Base-by-base conservation (phyloP, 2,113 vertebrate species). In the Anolis carolinensis region DNA sequence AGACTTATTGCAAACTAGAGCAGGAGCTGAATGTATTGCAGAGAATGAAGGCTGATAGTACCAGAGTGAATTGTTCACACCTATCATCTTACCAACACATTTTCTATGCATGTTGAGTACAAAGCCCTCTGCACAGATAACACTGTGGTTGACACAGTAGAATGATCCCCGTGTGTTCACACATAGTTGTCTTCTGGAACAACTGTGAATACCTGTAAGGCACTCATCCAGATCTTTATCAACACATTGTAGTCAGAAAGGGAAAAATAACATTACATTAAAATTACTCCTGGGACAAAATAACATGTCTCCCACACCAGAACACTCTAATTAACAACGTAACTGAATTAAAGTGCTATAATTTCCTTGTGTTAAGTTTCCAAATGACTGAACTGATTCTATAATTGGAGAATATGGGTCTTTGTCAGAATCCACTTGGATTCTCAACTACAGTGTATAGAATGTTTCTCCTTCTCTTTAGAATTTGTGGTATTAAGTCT, bases 101-200 rank as follows among this genome's bases (percentile, higher is more conserved):
- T 91, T 94, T 92, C 95, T 93, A 87, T 79, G 93, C 85, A 71
- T 93, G 90, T 93, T 93, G 93, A 94, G 94, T 87, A 96, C 90
- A 95, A 96, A 97, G 93, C 96, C 96, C 96, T 95, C 93, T 79
- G 95, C 94, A 95, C 95, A 96, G 81, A 95, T 90, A 94, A 94
- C 93, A 90, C 94, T 95, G 93, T 93, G 95, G 94, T 63, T 96
- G 94, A 95, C 94, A 95, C 95, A 97, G 93, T 89, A 93, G 96
- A 95, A 96, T 88, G 96, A 96, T 96, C 96, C 96, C 95, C 94
- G 72, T 16, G 94, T 94, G 93, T 97, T 97, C 93, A 92, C 95
- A 96, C 96, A 96, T 2, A 95, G 94, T 20, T 96, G 93, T 81
- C 89, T 89, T 88, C 93, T 94, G 94, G 92, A 94, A 93, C 96